A percentile compares a stretch with the other conserved stretches of the same genome.
Conservation (phyloP, 2,113 vertebrate genomes). For the Xenus cinereus region DNA sequence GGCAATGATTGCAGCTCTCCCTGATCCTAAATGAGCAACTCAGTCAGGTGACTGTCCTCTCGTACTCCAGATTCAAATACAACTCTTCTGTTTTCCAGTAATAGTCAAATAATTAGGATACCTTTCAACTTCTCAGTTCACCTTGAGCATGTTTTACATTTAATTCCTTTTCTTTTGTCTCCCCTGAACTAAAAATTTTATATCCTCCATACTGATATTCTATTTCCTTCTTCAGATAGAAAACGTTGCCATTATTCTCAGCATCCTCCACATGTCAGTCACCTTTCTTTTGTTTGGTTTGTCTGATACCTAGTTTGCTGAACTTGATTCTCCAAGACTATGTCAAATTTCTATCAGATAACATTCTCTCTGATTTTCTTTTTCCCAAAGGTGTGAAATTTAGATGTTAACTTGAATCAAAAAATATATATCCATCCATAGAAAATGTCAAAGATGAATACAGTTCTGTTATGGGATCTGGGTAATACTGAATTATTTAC, state of each 20-base stretch:
- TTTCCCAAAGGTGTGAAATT: neutral
- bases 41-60: rapidly evolving
- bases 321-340: neutral
- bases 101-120: neutral
- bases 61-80: neutral
- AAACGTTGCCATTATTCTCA: neutral
- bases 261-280: neutral
- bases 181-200: neutral
- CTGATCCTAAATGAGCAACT: neutral
- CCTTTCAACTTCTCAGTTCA: neutral
- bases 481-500: neutral
- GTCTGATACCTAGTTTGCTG: neutral
- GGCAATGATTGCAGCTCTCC: neutral
- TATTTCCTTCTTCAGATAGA: neutral
- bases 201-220: neutral
- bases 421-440: neutral
- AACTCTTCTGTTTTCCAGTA: neutral
- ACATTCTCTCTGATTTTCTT: neutral
- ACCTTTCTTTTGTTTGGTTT: neutral
- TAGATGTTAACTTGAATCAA: neutral
- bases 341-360: neutral
- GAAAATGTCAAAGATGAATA: neutral
- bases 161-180: neutral
- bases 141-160: neutral
- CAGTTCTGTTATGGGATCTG: neutral